Base-by-base conservation (phyloP, 2,797 vertebrate genomes). In the Staurois parvus region DNA sequence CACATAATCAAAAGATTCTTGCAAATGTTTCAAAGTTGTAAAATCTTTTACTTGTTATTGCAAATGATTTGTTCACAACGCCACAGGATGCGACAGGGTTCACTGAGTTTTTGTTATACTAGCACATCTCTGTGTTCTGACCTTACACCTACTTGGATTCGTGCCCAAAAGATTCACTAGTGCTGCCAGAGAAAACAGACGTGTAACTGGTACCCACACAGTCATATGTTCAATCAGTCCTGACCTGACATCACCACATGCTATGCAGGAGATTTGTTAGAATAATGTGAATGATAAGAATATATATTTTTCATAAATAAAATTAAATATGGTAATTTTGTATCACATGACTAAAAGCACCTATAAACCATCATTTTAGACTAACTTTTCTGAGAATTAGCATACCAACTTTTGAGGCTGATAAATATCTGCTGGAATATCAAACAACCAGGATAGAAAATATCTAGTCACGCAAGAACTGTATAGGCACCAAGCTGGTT, bases 61-160 rank as follows among this genome's bases (percentile, higher is more conserved):
- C 75, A 83, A 83, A 75, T 83, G n/a, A 68, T 83, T 42, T 82
- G 85, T 30, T 70, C 72, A 79, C 32, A 76, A n/a, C 74, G 78
- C 3, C 37, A 19, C 28, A 48, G 42, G 40, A 83, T 67, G 73
- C 9, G 69, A 74, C 37, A 83, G 70, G 76, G 85, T 87, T 87
- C 85, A 87, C n/a, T 45, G 85, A 74, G 81, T 87, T 87, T 30
- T 75, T 64, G 56, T 59, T n/a, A 67, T 32, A 73, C 48, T 74
- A 56, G 37, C 79, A 76, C 15, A 30, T 12, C 28, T 76, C 52
- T 78, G 66, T 74, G 40, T 72, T 45, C 34, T 79, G 69, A 87
- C 56, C 85, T 79, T 83, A n/a, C 10, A 73, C 75, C 85, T 79
- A 87, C 56, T 83, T 79, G 85, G 42, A 87, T 21, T 32, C 37